These are phyloP conservation scores for Ypsolopha scabrella DNA, from an alignment of 2,888 invertebrate genomes.

Conservation along the genomic window DNA sequence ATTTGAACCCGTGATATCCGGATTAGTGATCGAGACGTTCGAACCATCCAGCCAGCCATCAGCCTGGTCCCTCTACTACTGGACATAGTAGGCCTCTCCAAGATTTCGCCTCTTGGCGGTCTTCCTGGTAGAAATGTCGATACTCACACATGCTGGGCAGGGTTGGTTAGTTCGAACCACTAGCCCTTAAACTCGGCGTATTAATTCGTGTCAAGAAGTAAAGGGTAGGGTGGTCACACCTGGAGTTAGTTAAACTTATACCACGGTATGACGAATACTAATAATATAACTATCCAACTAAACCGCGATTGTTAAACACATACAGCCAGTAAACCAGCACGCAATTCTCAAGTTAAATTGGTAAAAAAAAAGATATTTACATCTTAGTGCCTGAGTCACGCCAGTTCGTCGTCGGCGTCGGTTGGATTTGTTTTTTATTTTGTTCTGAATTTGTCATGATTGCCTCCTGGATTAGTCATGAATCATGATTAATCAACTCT, in stretches of 20 bases:
- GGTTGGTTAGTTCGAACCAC: too few relatives aligned
- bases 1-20: too few relatives aligned
- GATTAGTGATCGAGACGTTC: too few relatives aligned
- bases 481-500: not conserved
- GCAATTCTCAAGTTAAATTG: conserved; percentile 21
- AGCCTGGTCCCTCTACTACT: too few relatives aligned
- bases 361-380: conserved; percentile 41
- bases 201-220: not conserved
- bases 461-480: not conserved
- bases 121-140: too few relatives aligned
- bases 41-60: too few relatives aligned
- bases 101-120: too few relatives aligned
- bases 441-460: not conserved
- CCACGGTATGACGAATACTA: not conserved
- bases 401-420: conserved; percentile 2
- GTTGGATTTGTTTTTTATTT: not conserved
- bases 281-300: not conserved
- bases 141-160: too few relatives aligned
- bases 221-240: not conserved
- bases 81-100: too few relatives aligned
- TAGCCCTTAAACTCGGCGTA: too few relatives aligned
- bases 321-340: conserved; percentile 8
- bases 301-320: conserved; percentile 5
- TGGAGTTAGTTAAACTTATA: not conserved
- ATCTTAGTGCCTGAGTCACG: conserved; percentile 36